Evolutionary conservation across 2,888 invertebrate genomes (phyloP), one percentile per base, ranked within the genome.

Genomic region (Tubulanus polymorphus): DNA sequence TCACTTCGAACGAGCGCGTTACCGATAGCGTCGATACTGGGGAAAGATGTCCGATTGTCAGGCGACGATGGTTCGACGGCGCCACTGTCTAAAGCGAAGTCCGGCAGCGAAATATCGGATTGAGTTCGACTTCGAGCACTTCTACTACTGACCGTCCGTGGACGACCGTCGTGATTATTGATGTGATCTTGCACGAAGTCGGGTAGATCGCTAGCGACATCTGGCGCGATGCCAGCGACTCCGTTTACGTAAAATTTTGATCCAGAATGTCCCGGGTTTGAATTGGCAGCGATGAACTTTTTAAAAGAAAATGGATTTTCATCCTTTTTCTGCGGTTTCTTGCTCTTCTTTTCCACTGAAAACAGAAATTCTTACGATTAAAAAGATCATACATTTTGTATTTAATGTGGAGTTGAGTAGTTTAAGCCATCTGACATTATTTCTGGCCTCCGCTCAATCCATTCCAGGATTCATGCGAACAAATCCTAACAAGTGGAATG

Each of bases 221-320:
- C 72, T 37, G 64, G 63, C 20, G 64, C 53, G 23, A 50, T 53
- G 35, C 45, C 18, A 41, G 41, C 18, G 18, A 18, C 41, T 5
- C 41, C 41, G 23, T 41, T 41, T 5, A 23, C 23, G 41, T 41
- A 41, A n/a, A n/a, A n/a, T n/a, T n/a, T n/a, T n/a, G n/a, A n/a
- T 20, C 3, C 23, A 5, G 41, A 15, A 5, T 23, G 41, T 15
- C 41, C 26, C 49, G 52, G 15, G 3, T 56, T 56, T 10, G 32
- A 30, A 50, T 58, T 56, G 25, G 60, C 59, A 50, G 65, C 61
- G 18, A 77, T 57, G 60, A 78, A 76, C 51, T 74, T 72, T 59
- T 75, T 76, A 56, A 78, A 75, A 10, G 75, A 76, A 65, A 78
- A 78, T 29, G 78, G 76, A 55, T 76, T 76, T 53, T 69, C 72